phyloP scores from a whole-genome alignment of 2,113 vertebrate genomes.

The Xiphorhynchus elegans region DNA sequence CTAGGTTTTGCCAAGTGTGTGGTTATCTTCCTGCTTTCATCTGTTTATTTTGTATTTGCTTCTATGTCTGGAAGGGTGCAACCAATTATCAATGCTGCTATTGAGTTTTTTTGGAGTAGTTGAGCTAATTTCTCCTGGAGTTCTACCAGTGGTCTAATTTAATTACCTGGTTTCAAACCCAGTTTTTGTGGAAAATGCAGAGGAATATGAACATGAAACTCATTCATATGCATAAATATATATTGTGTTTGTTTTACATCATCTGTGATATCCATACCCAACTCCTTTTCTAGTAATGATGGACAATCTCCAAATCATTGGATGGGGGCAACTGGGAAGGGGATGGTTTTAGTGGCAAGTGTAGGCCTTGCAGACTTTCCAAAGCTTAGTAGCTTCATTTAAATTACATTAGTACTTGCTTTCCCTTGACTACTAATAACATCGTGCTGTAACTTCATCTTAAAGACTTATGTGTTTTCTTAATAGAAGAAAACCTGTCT shows the following conservation, averaged over 20 bases:
- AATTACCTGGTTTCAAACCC: neutral
- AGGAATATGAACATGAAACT: neutral
- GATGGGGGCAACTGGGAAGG: neutral
- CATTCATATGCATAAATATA: neutral
- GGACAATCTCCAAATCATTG: neutral
- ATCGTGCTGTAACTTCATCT: neutral
- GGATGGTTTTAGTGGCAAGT: neutral
- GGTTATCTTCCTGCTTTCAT: neutral
- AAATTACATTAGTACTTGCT: neutral
- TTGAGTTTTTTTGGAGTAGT: neutral
- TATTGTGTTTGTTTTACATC: neutral
- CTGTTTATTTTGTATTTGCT: neutral
- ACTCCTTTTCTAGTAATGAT: neutral
- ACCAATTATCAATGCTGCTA: neutral
- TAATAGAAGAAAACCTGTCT: neutral
- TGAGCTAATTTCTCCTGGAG: constrained; percentile 3
- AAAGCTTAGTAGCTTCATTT: neutral
- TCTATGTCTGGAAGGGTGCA: neutral
- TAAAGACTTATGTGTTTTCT: neutral
- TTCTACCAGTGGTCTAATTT: neutral
- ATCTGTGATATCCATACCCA: neutral
- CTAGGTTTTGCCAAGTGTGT: constrained; percentile 16
- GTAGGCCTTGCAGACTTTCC: neutral
- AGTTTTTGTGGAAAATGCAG: neutral
- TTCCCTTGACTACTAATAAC: neutral